phyloP scores from a whole-genome alignment of 2,888 invertebrate genomes.

The Itoplectis maculator region DNA sequence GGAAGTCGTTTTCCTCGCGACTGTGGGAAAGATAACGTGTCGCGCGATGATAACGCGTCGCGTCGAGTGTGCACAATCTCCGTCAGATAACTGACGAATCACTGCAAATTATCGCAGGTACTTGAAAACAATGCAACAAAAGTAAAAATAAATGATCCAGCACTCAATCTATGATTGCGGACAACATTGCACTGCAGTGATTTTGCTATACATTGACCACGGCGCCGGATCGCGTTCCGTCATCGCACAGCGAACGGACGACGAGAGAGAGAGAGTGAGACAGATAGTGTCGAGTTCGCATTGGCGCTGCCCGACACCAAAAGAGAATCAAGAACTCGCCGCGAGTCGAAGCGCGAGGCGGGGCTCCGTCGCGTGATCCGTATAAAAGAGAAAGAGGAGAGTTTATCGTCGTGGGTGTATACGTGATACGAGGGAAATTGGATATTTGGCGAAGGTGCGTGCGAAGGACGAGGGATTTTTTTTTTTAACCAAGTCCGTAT shows the following conservation, averaged over 20 bases:
- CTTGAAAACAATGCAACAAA: not conserved
- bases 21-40: not conserved
- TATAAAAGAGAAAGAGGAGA: constrained; percentile 51
- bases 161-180: too few relatives aligned
- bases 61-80: not conserved
- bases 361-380: constrained; percentile 46
- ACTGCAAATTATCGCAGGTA: not conserved
- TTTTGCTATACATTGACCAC: constrained; percentile 68
- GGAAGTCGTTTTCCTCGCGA: not conserved
- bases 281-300: constrained; percentile 27
- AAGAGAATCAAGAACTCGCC: constrained; percentile 41
- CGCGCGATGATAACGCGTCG: not conserved
- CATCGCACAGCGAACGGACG: constrained; percentile 3
- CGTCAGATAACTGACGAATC: not conserved
- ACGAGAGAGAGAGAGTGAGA: constrained; percentile 21
- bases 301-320: constrained; percentile 42
- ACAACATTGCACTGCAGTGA: too few relatives aligned
- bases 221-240: constrained; percentile 70
- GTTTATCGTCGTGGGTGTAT: constrained; percentile 38
- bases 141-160: too few relatives aligned
- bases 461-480: not conserved
- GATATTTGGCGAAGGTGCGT: not conserved
- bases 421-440: constrained; percentile 19
- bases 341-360: constrained; percentile 3
- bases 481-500: not conserved